Percentiles rank a stretch among this genome's conserved stretches.
These are phyloP conservation scores for Zosterops borbonicus DNA, from an alignment of 2,113 vertebrate species.

Conservation along the genomic window DNA sequence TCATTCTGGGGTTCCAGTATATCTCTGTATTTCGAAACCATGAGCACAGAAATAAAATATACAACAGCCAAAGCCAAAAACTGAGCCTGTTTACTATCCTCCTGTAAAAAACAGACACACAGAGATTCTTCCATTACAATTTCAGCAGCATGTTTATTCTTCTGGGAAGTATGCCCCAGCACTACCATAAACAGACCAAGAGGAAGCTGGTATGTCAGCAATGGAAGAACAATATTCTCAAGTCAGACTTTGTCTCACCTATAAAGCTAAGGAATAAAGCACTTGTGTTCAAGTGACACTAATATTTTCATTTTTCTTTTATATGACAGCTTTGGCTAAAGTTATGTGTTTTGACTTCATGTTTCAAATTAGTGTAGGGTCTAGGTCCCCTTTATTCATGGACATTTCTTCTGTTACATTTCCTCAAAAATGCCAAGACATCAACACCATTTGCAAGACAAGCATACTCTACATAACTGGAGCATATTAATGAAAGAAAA, in stretches of 20 bases:
- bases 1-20: conserved; percentile 96
- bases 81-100: conserved; percentile 98
- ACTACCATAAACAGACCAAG: conserved; percentile 2
- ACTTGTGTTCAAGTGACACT: neutral
- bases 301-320: neutral
- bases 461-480: neutral
- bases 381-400: neutral
- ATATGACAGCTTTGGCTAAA: neutral
- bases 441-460: neutral
- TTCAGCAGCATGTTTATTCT: conserved; percentile 7
- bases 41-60: conserved; percentile 98
- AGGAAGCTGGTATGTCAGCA: neutral
- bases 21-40: conserved; percentile 99
- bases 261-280: neutral
- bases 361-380: neutral
- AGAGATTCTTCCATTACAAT: conserved; percentile 30
- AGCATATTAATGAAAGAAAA: neutral
- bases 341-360: neutral
- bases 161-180: neutral
- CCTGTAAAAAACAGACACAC: conserved; percentile 73
- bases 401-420: neutral
- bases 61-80: conserved; percentile 97
- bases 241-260: neutral
- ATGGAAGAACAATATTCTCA: conserved; percentile 20
- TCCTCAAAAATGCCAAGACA: neutral